These are phyloP conservation scores for Automeris io DNA, from an alignment of 2,888 invertebrate species.

Conservation along the genomic window DNA sequence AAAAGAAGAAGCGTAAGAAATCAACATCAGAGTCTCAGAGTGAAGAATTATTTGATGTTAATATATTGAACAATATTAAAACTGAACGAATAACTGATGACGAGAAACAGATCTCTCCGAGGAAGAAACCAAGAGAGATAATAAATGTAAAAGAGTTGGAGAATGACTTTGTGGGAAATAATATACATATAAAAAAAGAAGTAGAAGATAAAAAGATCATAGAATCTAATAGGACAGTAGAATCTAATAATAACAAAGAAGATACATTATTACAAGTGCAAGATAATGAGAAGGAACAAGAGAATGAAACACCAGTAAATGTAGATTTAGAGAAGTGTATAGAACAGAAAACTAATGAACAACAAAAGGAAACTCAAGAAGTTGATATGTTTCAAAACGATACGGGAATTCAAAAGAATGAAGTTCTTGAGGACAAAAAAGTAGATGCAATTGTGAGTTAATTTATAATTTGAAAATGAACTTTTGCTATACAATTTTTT, in stretches of 20 bases:
- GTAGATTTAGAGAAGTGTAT: slow-evolving; percentile 5
- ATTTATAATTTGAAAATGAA: no score
- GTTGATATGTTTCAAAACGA: background rate
- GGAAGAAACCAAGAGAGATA: slow-evolving; percentile 52
- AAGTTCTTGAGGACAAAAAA: slow-evolving; percentile 15
- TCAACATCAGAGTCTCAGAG: slow-evolving; percentile 45
- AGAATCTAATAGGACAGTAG: slow-evolving; percentile 1
- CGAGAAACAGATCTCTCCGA: slow-evolving; percentile 53
- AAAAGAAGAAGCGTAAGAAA: slow-evolving; percentile 39
- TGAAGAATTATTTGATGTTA: slow-evolving; percentile 57
- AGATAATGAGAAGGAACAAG: slow-evolving; percentile 1
- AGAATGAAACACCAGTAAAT: slow-evolving; percentile 3
- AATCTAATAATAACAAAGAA: background rate
- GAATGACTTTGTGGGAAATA: slow-evolving; percentile 59
- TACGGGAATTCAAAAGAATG: slow-evolving; percentile 13
- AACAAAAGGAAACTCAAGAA: no score
- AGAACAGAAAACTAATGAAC: slow-evolving; percentile 16
- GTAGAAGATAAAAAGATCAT: slow-evolving; percentile 21
- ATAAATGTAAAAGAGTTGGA: slow-evolving; percentile 68
- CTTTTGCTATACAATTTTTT: no score
- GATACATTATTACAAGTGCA: background rate
- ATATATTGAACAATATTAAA: slow-evolving; percentile 65
- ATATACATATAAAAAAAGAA: slow-evolving; percentile 56
- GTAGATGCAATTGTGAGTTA: background rate
- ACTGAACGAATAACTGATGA: slow-evolving; percentile 61